Base-by-base conservation (phyloP, 2,797 vertebrate genomes). In the Cirrhinus molitorella region DNA sequence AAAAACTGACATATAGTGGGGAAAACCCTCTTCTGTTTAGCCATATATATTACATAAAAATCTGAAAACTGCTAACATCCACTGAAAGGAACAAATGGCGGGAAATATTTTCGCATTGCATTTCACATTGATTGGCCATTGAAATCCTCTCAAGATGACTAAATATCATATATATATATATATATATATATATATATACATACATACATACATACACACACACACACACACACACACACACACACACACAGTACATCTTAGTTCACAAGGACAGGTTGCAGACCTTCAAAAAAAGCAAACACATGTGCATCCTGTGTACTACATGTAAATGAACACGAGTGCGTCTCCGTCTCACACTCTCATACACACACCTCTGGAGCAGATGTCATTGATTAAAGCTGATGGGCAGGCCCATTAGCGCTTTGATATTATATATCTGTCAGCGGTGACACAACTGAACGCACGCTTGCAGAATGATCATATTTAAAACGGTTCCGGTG, bases 401-500 rank as follows among this genome's bases (percentile, higher is more conserved):
- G 94, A 95, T 92, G 92, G 93, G 89, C 87, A 86, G 86, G 88
- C 89, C 91, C 94, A 95, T 95, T 95, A 95, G 94, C 92, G 92
- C 91, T 92, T 87, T 89, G 92, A 92, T 91, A 90, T 93, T 92
- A 90, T 89, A 91, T 92, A 94, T 94, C 93, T 94, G 94, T 95
- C 94, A 92, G 87, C 13, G 72, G 92, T 92, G 93, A 94, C 93
- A 94, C 92, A 87, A 90, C 89, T 80, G 91, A 91, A 89, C 83
- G 92, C 89, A 87, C 85, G 92, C 92, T 94, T 93, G 93, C 92
- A 90, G 90, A 91, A 91, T 89, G 91, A 93, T 94, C 94, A 93
- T 93, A 94, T 95, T 94, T 94, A 93, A 95, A 94, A 93, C 74
- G 92, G 93, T 95, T 95, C 93, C 92, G 89, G 92, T 94, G 92